A percentile compares a stretch with the other conserved stretches of the same genome.
Conservation (phyloP, 2,113 vertebrate species). For the Microcebus tavaratra region DNA sequence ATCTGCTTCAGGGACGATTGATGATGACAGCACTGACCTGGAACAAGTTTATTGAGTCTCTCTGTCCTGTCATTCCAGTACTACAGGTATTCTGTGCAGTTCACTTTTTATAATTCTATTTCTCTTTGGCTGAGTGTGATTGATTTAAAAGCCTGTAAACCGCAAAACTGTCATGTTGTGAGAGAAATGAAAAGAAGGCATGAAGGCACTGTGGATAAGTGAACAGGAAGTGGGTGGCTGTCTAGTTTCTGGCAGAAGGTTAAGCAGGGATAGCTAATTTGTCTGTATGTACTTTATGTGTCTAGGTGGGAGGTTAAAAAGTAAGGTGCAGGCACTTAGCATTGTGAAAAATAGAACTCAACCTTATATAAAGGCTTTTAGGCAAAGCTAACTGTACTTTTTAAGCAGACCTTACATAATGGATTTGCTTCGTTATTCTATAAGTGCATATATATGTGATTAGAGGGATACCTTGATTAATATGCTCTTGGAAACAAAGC, state of each 20-base stretch:
- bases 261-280: not conserved
- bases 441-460: not conserved
- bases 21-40: slow-evolving; percentile 92
- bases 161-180: not conserved
- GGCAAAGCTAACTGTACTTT: not conserved
- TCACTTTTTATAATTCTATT: not conserved
- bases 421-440: not conserved
- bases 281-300: not conserved
- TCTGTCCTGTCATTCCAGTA: slow-evolving; percentile 92
- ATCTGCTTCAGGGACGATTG: slow-evolving; percentile 93
- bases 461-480: not conserved
- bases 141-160: not conserved
- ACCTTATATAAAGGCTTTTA: not conserved
- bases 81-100: slow-evolving; percentile 89
- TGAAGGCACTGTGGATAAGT: not conserved
- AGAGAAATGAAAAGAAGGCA: not conserved
- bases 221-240: not conserved
- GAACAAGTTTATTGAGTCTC: slow-evolving; percentile 93
- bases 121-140: not conserved
- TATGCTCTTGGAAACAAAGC: not conserved
- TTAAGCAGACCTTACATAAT: not conserved
- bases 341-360: not conserved
- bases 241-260: not conserved
- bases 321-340: not conserved
- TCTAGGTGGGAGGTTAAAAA: not conserved